phyloP scores from a whole-genome alignment of 2,888 invertebrate species.

The Villa cingulata region DNA sequence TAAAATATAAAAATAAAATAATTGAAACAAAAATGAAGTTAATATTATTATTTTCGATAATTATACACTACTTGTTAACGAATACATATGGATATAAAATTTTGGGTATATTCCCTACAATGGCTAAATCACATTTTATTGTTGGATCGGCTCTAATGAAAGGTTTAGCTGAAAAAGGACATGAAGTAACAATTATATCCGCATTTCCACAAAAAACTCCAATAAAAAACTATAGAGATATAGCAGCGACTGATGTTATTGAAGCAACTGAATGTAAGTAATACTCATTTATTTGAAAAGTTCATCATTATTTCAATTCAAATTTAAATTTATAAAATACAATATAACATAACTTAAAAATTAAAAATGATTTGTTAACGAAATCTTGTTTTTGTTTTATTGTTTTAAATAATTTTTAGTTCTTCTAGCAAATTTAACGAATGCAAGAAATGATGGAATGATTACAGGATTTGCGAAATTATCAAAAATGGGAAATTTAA shows the following conservation, averaged over 20 bases:
- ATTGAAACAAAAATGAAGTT: too few species aligned
- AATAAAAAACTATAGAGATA: constrained; percentile 21
- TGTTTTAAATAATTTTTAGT: neutral
- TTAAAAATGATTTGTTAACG: too few species aligned
- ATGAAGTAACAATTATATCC: constrained; percentile 29
- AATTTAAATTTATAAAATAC: too few species aligned
- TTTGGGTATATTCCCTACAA: constrained; percentile 5
- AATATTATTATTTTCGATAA: too few species aligned
- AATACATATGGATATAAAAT: constrained; percentile 5
- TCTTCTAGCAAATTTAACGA: neutral
- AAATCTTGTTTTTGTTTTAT: too few species aligned
- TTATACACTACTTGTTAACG: too few species aligned
- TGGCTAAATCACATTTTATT: constrained; percentile 20
- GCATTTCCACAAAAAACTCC: constrained; percentile 24
- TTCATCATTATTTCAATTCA: too few species aligned
- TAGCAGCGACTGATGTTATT: constrained; percentile 14
- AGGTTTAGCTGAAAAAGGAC: constrained; percentile 27
- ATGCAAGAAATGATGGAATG: neutral
- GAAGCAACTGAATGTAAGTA: constrained; percentile 5
- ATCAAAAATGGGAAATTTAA: constrained; percentile 21
- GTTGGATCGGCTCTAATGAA: constrained; percentile 27
- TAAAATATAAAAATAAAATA: too few species aligned
- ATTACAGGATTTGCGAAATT: too few species aligned
- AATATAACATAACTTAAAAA: too few species aligned
- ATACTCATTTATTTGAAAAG: too few species aligned